Conservation (phyloP, 2,888 invertebrate species). For the Cephus pulcher region DNA sequence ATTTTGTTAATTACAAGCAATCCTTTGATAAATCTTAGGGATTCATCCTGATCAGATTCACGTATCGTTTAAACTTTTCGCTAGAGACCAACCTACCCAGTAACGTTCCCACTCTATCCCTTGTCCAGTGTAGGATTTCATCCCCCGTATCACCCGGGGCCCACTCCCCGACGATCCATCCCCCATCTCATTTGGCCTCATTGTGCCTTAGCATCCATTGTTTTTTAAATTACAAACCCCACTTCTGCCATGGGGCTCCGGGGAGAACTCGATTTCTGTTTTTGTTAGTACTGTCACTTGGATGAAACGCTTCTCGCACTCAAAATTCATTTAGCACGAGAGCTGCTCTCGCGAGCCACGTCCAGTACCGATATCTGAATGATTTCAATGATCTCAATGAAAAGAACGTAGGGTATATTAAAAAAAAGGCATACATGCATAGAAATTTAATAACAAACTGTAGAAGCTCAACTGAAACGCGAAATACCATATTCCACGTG, state of each 20-base stretch:
- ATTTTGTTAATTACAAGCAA: neutral
- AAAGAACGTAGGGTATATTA: neutral
- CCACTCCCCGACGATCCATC: conserved; percentile 53
- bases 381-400: neutral
- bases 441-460: neutral
- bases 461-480: neutral
- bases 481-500: neutral
- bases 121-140: conserved; percentile 62
- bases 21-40: neutral
- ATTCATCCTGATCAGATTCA: conserved; percentile 37
- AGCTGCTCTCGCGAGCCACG: conserved; percentile 19
- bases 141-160: conserved; percentile 42
- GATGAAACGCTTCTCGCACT: conserved; percentile 56
- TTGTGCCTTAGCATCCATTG: conserved; percentile 63
- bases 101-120: conserved; percentile 45
- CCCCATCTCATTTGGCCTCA: conserved; percentile 66
- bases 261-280: conserved; percentile 60
- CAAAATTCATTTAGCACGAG: conserved; percentile 42
- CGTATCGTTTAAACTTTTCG: conserved; percentile 52
- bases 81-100: conserved; percentile 49
- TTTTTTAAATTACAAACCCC: conserved; percentile 65
- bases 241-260: conserved; percentile 47
- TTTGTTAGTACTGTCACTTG: conserved; percentile 57
- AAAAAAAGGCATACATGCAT: neutral
- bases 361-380: neutral